These are phyloP conservation scores for Melanargia galathea DNA, from an alignment of 2,888 invertebrate genomes.

Conservation along the genomic window DNA sequence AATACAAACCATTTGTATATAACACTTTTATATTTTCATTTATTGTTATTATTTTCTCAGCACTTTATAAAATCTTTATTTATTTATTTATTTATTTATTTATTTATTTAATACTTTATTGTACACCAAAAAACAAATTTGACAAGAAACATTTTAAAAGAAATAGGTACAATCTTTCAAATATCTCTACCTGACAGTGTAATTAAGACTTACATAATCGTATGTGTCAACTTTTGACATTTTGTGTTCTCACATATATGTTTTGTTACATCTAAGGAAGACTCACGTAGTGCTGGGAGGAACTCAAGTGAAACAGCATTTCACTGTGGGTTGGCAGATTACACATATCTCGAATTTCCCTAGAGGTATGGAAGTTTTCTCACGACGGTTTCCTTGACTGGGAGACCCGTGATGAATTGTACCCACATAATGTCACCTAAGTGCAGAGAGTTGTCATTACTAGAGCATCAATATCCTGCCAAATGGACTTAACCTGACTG, in stretches of 20 bases:
- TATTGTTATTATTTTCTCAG: too few species aligned
- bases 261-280: not conserved
- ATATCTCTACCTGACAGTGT: too few species aligned
- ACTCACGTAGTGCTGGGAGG: not conserved
- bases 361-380: slow-evolving; percentile 15
- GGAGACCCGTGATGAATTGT: slow-evolving; percentile 2
- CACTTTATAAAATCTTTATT: too few species aligned
- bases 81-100: too few species aligned
- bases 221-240: not conserved
- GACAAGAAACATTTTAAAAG: too few species aligned
- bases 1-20: too few species aligned
- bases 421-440: not conserved
- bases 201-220: not conserved
- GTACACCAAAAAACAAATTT: too few species aligned
- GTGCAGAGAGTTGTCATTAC: not conserved
- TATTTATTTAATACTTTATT: too few species aligned
- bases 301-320: slow-evolving; percentile 16
- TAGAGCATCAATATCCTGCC: too few species aligned
- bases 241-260: not conserved
- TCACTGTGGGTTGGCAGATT: slow-evolving; percentile 9
- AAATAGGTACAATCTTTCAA: too few species aligned
- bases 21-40: too few species aligned
- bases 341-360: slow-evolving; percentile 19
- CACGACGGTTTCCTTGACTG: slow-evolving; percentile 9
- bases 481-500: too few species aligned